These are phyloP conservation scores for Champsocephalus esox DNA, from an alignment of 2,797 vertebrate genomes.

Conservation along the genomic window DNA sequence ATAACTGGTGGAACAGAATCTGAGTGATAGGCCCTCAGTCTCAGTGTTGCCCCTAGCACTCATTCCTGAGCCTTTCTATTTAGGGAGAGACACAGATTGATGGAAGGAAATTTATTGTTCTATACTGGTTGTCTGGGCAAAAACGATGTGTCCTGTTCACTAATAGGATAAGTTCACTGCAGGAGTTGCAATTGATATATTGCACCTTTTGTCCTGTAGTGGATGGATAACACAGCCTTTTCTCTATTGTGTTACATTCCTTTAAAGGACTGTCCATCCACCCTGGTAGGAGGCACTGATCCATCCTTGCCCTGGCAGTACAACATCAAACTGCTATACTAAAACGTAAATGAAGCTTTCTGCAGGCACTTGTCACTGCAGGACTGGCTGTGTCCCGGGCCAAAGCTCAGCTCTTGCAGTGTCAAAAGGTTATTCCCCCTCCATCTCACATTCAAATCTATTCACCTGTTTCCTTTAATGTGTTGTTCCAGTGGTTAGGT, in stretches of 20 bases:
- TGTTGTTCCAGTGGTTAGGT: constrained; percentile 59
- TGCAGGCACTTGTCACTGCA: constrained; percentile 67
- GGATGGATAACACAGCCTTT: constrained; percentile 41
- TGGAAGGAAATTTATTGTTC: constrained; percentile 62
- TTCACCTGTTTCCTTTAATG: constrained; percentile 65
- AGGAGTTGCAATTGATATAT: constrained; percentile 51
- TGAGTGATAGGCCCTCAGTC: constrained; percentile 49
- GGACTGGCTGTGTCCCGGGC: constrained; percentile 62
- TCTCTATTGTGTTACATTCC: constrained; percentile 40
- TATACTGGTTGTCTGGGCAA: constrained; percentile 37
- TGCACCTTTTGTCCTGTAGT: constrained; percentile 40
- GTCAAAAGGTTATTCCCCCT: constrained; percentile 67
- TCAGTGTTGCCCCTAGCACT: constrained; percentile 32
- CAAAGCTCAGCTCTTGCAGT: constrained; percentile 48
- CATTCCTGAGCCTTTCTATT: constrained; percentile 45
- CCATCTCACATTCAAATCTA: constrained; percentile 63
- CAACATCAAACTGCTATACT: constrained; percentile 68
- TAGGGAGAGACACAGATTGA: constrained; percentile 43
- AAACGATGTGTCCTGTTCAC: constrained; percentile 38
- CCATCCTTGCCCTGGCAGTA: constrained; percentile 63
- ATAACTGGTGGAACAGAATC: constrained; percentile 51
- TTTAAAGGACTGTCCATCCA: constrained; percentile 60
- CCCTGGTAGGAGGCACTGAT: constrained; percentile 66
- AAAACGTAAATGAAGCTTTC: constrained; percentile 79
- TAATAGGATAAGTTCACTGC: constrained; percentile 54